Evolutionary conservation across 2,888 invertebrate species (phyloP).

Genomic region (Micoletzkya japonica): DNA sequence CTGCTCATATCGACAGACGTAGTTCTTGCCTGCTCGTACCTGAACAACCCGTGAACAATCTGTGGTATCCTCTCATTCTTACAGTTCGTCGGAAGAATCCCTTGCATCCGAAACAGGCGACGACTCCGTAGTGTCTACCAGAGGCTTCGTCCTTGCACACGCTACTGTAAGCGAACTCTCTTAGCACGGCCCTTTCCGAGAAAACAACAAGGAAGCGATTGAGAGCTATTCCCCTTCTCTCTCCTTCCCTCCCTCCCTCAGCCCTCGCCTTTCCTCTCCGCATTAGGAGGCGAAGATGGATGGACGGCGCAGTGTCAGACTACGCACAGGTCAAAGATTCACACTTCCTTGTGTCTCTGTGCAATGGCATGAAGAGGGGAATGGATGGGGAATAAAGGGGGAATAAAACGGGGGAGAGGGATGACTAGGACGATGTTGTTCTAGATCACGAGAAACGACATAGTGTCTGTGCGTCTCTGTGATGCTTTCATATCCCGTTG

Average conservation of each 20-base stretch:
- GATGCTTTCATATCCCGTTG: too few species aligned
- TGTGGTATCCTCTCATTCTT: neutral
- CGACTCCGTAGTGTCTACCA: slow-evolving; percentile 60
- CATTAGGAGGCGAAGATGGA: too few species aligned
- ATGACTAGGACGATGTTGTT: neutral
- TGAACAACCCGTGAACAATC: slow-evolving; percentile 13
- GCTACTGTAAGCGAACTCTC: slow-evolving; percentile 44
- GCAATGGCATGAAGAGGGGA: too few species aligned
- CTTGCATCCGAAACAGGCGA: slow-evolving; percentile 62
- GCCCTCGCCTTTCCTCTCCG: neutral
- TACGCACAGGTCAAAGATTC: too few species aligned
- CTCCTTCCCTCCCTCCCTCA: neutral
- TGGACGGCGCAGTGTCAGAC: too few species aligned
- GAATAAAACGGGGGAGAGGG: neutral
- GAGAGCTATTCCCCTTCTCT: too few species aligned
- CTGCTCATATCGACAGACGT: slow-evolving; percentile 58
- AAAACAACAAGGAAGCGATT: neutral
- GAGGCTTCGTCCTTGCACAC: slow-evolving; percentile 61
- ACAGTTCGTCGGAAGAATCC: slow-evolving; percentile 58
- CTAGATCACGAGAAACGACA: neutral
- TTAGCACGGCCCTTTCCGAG: neutral
- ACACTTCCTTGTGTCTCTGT: too few species aligned
- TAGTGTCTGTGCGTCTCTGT: too few species aligned
- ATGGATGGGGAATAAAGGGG: neutral
- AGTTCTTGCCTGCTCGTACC: slow-evolving; percentile 57